Base-by-base conservation (phyloP, 1,140 invertebrate species). In the Anoplophora glabripennis region DNA sequence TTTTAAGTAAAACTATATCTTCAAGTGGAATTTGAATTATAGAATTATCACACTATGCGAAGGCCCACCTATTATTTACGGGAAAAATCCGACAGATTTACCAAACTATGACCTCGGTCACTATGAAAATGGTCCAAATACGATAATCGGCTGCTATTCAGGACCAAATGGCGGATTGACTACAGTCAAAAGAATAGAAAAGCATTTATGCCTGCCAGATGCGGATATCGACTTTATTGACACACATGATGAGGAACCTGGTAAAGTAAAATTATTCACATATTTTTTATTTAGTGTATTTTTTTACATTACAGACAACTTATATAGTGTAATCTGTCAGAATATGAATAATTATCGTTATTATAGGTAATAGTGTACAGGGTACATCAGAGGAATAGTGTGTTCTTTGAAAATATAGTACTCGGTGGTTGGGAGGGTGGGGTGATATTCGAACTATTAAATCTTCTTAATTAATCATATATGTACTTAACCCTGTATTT, bases 141-240 rank as follows among this genome's bases (percentile, higher is more conserved):
- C 73, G 36, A 79, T 90, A 37, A 75, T 84, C 28, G 82, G 87
- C 12, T 84, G 88, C 35, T 84, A 81, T 64, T 90, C 89, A 5
- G 90, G 90, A 2, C 90, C 90, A 1, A 84, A 88, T 59, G 87
- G 86, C 48, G 90, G 88, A 5, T 79, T 90, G 9, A 88, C 87
- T 1, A 84, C 85, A 11, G 88, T 92, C 5, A 87, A 86, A 73
- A 72, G 83, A 21, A 81, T 80, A 58, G 82, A 86, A 67, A 80
- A 83, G 55, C 85, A 87, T 74, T 76, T 87, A 45, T 85, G 83
- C 60, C 78, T 81, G 40, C 81, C 79, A 51, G 87, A 88, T 55
- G 79, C 84, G 35, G 88, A 89, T 69, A 86, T 90, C 17, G 86
- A 88, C 72, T 90, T 86, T 63, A 89, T 90, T 64, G 88, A 90